A percentile compares a stretch with the other conserved stretches of the same genome.
phyloP scores from a whole-genome alignment of 2,888 invertebrate species.

The Epirrhoe alternata region DNA sequence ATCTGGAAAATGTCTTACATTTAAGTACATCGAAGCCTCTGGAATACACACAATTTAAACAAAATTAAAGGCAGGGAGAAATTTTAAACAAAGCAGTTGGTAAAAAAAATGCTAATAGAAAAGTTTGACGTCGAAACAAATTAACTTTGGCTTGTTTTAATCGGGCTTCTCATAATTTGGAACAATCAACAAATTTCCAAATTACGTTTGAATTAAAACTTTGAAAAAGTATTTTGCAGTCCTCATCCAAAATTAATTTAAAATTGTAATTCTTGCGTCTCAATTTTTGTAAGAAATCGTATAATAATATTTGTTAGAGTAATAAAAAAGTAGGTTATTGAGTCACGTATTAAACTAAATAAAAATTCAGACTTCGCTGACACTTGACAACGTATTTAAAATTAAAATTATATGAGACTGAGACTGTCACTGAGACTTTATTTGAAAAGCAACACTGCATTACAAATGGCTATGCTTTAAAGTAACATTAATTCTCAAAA shows the following conservation, averaged over 20 bases:
- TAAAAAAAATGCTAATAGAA: conserved; percentile 29
- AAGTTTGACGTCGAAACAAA: conserved; percentile 34
- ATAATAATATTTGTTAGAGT: not conserved
- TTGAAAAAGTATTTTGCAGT: conserved; percentile 17
- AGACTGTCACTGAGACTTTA: no score
- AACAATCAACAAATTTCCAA: conserved; percentile 38
- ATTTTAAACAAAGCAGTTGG: conserved; percentile 24
- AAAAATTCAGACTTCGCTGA: not conserved
- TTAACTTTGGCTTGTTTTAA: conserved; percentile 36
- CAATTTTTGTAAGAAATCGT: not conserved
- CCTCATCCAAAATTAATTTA: conserved; percentile 14
- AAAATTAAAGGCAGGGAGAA: conserved; percentile 16
- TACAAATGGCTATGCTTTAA: not conserved
- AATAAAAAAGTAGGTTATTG: not conserved
- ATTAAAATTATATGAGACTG: no score
- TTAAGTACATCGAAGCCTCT: not conserved
- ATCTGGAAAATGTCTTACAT: not conserved
- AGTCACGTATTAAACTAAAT: not conserved
- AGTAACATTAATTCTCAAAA: not conserved
- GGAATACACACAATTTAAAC: conserved; percentile 5
- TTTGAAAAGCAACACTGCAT: not conserved
- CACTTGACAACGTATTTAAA: not conserved
- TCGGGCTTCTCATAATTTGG: conserved; percentile 32
- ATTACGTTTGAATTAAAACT: conserved; percentile 33
- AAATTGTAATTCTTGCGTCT: conserved; percentile 10